Evolutionary conservation across 2,888 invertebrate genomes (phyloP), one percentile per base, ranked within the genome.

Genomic region (Epinotia bilunana): DNA sequence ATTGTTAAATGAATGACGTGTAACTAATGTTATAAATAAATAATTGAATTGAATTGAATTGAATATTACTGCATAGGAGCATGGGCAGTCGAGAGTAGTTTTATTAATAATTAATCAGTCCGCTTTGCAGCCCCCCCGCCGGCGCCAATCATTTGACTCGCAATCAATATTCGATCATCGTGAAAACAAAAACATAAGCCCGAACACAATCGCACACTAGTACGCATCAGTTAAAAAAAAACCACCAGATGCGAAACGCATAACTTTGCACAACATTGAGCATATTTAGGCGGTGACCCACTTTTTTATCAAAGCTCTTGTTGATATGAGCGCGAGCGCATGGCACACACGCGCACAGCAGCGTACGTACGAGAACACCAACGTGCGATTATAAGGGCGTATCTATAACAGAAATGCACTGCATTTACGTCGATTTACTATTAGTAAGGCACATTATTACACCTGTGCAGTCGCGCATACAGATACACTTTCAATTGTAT

Each of bases 231-330:
- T 86, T 88, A 88, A 86, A 88, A 90, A 88, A 86, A 88, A 90
- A 88, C 85, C 86, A 88, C 88, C 86, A 87, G 83, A 86, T 88
- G 80, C 84, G 83, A 86, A 84, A 85, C 84, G 88, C 85, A 87
- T 88, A 88, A 89, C 86, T 90, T 90, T 88, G 88, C 88, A 84
- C 83, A 83, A 83, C 87, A 87, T 88, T 86, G 84, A 87, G 85
- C 86, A 89, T 92, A 91, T 90, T 91, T 87, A 89, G 90, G 87
- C 86, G 86, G 79, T 88, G 89, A 90, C 92, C 91, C 81, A 91
- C 85, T 88, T 91, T 88, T 88, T 91, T 90, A 88, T 88, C 87
- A 86, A 86, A 86, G 85, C 83, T 86, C 82, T 79, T 78, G 81
- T 79, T 81, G 81, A 86, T 86, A 84, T 79, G 79, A 80, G 83